Evolutionary conservation across 92 coral and sea anemone genomes (phyloP).

Genomic region (Palythoa grandis): DNA sequence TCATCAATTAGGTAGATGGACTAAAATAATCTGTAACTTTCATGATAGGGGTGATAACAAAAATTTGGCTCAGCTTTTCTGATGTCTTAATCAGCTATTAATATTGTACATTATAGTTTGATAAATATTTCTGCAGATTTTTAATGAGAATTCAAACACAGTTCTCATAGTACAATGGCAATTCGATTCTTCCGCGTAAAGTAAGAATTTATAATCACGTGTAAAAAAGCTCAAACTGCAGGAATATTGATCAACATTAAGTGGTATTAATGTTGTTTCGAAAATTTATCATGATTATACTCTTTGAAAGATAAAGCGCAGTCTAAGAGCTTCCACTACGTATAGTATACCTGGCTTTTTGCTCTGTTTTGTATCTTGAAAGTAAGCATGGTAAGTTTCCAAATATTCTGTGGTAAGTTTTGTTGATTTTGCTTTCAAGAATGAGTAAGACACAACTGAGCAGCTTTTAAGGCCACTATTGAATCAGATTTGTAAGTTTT

Average conservation of each 20-base stretch:
- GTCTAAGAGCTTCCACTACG: not conserved
- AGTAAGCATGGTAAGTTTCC: not conserved
- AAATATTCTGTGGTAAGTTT: not conserved
- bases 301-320: not conserved
- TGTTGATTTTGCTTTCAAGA: not conserved
- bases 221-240: not conserved
- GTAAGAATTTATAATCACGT: not conserved
- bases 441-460: not conserved
- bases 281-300: not conserved
- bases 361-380: not conserved
- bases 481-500: conserved; percentile 4
- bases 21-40: not conserved
- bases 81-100: not conserved
- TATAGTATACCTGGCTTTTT: too few relatives aligned
- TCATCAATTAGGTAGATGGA: too few relatives aligned
- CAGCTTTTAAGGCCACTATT: not conserved
- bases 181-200: not conserved
- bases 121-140: not conserved
- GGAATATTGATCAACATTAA: not conserved
- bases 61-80: not conserved
- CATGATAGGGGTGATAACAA: not conserved
- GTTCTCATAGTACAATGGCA: too few relatives aligned
- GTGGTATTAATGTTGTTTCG: not conserved
- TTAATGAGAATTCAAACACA: too few relatives aligned
- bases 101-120: not conserved